These are phyloP conservation scores for Aethes cnicana DNA, from an alignment of 2,888 invertebrate genomes.

Conservation along the genomic window DNA sequence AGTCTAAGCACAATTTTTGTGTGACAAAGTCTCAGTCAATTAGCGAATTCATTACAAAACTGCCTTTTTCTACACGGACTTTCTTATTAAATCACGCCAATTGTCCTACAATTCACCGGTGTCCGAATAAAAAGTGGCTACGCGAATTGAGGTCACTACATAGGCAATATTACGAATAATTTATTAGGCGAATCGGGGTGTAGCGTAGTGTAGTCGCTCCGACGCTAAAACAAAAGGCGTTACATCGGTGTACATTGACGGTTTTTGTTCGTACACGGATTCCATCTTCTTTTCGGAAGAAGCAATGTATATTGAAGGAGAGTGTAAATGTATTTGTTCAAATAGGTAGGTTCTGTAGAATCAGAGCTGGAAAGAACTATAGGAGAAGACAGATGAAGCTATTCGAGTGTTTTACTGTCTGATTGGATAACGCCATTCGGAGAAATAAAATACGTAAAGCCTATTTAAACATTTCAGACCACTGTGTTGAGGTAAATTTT, in stretches of 20 bases:
- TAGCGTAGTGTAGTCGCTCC: background rate
- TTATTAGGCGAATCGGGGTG: slow-evolving; percentile 19
- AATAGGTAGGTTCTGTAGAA: slow-evolving; percentile 5
- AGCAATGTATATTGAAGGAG: background rate
- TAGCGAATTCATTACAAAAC: too few relatives aligned
- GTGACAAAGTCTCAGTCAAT: too few relatives aligned
- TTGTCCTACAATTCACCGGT: slow-evolving; percentile 26
- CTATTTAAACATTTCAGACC: background rate
- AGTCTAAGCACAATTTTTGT: too few relatives aligned
- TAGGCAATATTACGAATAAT: slow-evolving; percentile 31
- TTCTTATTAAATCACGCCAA: slow-evolving; percentile 22
- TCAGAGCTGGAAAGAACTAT: slow-evolving; percentile 23
- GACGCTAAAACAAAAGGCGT: background rate
- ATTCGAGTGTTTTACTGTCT: slow-evolving; percentile 25
- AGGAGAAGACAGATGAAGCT: slow-evolving; percentile 27
- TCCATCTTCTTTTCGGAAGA: background rate
- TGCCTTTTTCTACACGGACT: too few relatives aligned
- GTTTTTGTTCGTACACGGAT: background rate
- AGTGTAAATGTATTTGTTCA: background rate
- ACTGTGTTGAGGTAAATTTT: background rate
- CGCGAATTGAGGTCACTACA: slow-evolving; percentile 28
- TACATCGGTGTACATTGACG: slow-evolving; percentile 8
- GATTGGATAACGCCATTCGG: slow-evolving; percentile 24
- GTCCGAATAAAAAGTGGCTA: slow-evolving; percentile 21
- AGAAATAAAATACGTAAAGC: slow-evolving; percentile 23